Evolutionary conservation across 2,888 invertebrate genomes (phyloP).

Genomic region (Temnothorax ravouxi): DNA sequence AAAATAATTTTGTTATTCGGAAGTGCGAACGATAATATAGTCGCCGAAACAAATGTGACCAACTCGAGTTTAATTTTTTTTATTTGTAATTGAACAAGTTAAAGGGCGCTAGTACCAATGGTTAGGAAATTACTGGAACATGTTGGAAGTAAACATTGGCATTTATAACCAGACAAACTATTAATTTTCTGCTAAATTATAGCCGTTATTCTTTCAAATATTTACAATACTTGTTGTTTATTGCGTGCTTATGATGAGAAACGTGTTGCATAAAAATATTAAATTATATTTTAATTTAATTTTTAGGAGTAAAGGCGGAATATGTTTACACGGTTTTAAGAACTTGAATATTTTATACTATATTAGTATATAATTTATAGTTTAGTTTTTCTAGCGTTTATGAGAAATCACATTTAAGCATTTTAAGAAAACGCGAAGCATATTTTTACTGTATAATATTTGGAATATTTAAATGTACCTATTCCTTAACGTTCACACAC

Average conservation of each 20-base stretch:
- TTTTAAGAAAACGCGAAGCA: not conserved
- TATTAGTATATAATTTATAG: not conserved
- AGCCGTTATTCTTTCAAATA: not conserved
- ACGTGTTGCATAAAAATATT: not conserved
- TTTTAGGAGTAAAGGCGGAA: not conserved
- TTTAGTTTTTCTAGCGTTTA: not conserved
- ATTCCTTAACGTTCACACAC: not conserved
- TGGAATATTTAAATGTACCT: not conserved
- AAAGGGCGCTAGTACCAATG: not conserved
- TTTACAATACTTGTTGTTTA: not conserved
- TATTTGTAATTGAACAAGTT: constrained; percentile 42
- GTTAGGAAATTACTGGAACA: not conserved
- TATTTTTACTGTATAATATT: not conserved
- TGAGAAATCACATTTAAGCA: not conserved
- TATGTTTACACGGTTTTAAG: not conserved
- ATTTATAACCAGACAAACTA: not conserved
- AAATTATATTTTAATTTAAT: not conserved
- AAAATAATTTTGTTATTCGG: not conserved
- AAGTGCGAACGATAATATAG: constrained; percentile 54
- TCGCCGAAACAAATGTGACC: constrained; percentile 56
- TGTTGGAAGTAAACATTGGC: not conserved
- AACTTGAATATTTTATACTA: not conserved
- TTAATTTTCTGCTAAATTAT: not conserved
- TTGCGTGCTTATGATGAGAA: not conserved
- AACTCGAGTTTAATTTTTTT: constrained; percentile 73